Base-by-base conservation (phyloP, 1,140 invertebrate species). In the Drosophila malerkotliana region DNA sequence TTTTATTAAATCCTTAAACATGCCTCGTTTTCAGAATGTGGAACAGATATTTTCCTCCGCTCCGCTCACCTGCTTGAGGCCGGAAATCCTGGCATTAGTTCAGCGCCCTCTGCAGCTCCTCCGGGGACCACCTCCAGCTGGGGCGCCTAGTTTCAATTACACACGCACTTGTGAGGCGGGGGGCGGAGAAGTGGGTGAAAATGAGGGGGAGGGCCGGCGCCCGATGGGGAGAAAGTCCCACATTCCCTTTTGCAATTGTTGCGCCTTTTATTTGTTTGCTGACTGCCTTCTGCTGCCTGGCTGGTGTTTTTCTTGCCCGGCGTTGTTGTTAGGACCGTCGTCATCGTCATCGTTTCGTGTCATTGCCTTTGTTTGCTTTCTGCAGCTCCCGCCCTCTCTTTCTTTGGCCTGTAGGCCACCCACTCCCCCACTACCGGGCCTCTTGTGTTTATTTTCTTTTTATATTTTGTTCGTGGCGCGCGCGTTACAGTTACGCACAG, bases 221-320 rank as follows among this genome's bases (percentile, higher is more conserved):
- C 14, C 15, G 41, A 45, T 3, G 4, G 51, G 68, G 44, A 24
- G 37, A 51, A 71, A 37, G 18, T 47, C 39, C 41, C 44, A 56
- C 57, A 41, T 61, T 66, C 48, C 41, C 48, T 56, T 72, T 62
- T 76, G 83, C 83, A 87, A 87, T 87, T 87, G 83, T 87, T 87
- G 83, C 83, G 83, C 83, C 83, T 87, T 87, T 87, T 88, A 87
- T 87, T 88, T 87, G 75, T 83, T 87, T 87, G 78, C 83, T 72
- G 21, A 21, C 21, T 21, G 21, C 21, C 21, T 75, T 71, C 63
- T 77, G 72, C 67, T 80, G 63, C 54, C 48, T 41, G 52, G 60
- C 49, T 60, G 44, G 37, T 61, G 45, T 51, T 71, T 51, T 53
- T 62, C 37, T 34, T 79, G 72, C 32, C 18, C 18, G 18, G 18